Percentiles rank a stretch among this genome's conserved stretches.
These are phyloP conservation scores for Rhopalosiphum nymphaeae DNA, from an alignment of 2,888 invertebrate species.

Conservation along the genomic window DNA sequence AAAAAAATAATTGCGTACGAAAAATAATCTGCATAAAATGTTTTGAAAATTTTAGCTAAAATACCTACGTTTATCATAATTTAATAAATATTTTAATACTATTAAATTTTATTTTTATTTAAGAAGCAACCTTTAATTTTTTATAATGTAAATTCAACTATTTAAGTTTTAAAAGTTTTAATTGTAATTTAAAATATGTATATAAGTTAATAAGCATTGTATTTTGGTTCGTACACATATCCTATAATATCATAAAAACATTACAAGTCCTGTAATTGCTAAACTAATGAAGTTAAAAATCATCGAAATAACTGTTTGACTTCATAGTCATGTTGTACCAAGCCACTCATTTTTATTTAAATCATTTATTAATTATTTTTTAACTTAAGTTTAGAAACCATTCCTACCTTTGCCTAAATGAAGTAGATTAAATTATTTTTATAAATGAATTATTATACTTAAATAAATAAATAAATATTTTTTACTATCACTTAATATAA, in stretches of 20 bases:
- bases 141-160: neutral
- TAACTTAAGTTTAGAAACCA: neutral
- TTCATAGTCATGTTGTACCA: neutral
- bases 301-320: neutral
- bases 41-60: neutral
- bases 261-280: neutral
- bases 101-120: neutral
- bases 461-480: neutral
- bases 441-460: neutral
- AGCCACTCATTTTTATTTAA: neutral
- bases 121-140: neutral
- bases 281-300: neutral
- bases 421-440: neutral
- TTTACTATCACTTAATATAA: neutral
- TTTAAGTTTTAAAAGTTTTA: no score
- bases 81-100: neutral
- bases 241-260: neutral
- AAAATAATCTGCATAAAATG: neutral
- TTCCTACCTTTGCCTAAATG: neutral
- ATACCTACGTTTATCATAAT: neutral
- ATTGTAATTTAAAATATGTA: neutral
- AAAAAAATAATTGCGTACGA: neutral
- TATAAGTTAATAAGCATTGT: neutral
- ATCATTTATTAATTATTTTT: neutral
- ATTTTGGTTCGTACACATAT: neutral